These are phyloP conservation scores for Harpalus rufipes DNA, from an alignment of 2,888 invertebrate species.

Conservation along the genomic window DNA sequence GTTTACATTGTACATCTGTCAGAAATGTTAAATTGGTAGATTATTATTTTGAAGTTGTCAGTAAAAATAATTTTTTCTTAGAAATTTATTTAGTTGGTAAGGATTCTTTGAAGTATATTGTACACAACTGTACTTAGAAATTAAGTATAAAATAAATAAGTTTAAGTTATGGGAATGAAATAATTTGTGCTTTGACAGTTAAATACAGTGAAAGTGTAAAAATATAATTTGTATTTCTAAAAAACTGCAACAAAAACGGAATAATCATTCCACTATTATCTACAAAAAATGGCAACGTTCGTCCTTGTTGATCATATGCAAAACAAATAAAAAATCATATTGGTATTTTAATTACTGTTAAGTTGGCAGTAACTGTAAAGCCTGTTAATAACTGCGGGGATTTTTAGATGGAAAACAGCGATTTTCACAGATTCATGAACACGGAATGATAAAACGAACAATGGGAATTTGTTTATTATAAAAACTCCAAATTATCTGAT, in stretches of 20 bases:
- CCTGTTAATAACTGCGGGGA: slow-evolving; percentile 22
- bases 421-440: slow-evolving; percentile 54
- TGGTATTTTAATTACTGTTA: slow-evolving; percentile 55
- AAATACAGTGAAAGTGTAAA: slow-evolving; percentile 36
- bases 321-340: slow-evolving; percentile 36
- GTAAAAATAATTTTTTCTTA: slow-evolving; percentile 24
- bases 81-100: neutral
- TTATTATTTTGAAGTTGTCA: slow-evolving; percentile 34
- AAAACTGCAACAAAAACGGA: neutral
- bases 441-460: slow-evolving; percentile 43
- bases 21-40: neutral
- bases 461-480: slow-evolving; percentile 33
- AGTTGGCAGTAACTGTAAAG: slow-evolving; percentile 47
- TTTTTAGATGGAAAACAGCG: slow-evolving; percentile 51
- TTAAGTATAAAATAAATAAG: slow-evolving; percentile 23
- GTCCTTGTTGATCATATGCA: slow-evolving; percentile 50
- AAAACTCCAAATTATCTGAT: slow-evolving; percentile 46
- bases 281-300: slow-evolving; percentile 16
- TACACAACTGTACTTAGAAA: slow-evolving; percentile 11
- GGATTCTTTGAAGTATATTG: slow-evolving; percentile 17
- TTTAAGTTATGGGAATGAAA: slow-evolving; percentile 36
- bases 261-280: slow-evolving; percentile 9
- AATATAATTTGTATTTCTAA: slow-evolving; percentile 4
- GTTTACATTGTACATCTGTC: slow-evolving; percentile 31
- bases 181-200: slow-evolving; percentile 13